A percentile compares a stretch with the other conserved stretches of the same genome.
Evolutionary conservation across 1,140 invertebrate genomes (phyloP).

Genomic region (Hyphantria cunea): DNA sequence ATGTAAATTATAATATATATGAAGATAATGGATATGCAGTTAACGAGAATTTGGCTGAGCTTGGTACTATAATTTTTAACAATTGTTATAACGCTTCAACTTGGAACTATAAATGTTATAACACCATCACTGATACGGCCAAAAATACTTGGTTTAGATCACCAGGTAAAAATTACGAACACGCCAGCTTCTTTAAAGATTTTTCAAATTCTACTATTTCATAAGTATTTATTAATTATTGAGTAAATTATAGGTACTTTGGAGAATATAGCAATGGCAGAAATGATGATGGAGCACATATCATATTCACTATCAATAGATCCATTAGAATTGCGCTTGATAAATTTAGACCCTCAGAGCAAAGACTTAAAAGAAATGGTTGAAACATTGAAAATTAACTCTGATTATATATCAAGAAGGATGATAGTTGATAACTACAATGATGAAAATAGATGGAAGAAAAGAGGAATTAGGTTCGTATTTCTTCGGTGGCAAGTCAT

Average conservation of each 20-base stretch:
- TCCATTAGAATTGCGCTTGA: constrained; percentile 84
- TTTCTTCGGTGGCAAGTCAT: constrained; percentile 83
- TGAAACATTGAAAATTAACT: constrained; percentile 73
- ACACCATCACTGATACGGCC: constrained; percentile 84
- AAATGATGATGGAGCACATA: constrained; percentile 92
- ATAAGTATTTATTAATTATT: no score
- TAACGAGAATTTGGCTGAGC: constrained; percentile 7
- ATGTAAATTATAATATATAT: constrained; percentile 81
- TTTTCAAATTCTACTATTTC: no score
- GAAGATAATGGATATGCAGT: constrained; percentile 82
- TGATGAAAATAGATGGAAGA: constrained; percentile 88
- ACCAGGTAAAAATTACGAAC: constrained; percentile 78
- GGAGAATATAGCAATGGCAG: constrained; percentile 86
- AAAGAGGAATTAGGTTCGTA: constrained; percentile 87
- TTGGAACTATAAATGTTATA: constrained; percentile 82
- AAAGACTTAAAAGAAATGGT: constrained; percentile 54
- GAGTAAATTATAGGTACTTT: constrained; percentile 77
- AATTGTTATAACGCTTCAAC: constrained; percentile 82
- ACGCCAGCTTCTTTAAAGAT: no score
- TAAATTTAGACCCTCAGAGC: constrained; percentile 81
- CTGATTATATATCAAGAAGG: constrained; percentile 84
- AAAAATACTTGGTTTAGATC: constrained; percentile 83
- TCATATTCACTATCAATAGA: constrained; percentile 85
- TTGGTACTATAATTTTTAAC: constrained; percentile 33
- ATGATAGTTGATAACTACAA: constrained; percentile 84